Base-by-base conservation (phyloP, 2,888 invertebrate genomes). In the Orthosia incerta region DNA sequence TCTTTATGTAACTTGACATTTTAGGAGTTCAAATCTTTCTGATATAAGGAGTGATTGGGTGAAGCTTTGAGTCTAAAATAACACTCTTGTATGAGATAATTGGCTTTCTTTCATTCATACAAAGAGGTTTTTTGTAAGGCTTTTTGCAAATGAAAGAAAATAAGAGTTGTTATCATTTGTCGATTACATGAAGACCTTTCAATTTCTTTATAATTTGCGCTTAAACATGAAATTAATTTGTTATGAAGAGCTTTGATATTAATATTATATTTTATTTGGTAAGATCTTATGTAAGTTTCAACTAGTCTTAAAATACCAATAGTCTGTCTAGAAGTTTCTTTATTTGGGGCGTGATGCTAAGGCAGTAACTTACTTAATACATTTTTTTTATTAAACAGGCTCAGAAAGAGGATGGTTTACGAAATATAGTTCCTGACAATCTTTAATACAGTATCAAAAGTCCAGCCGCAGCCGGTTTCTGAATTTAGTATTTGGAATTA, bases 1-100 rank as follows among this genome's bases (percentile, higher is more conserved):
- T 31, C 51, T 73, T 84, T 87, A 87, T 79, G 53, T 80, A 87
- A 87, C 75, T 23, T 84, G 79, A 76, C 86, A 86, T 85, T 84
- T 86, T 63, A 73, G 71, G 39, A 66, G 74, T 61, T 71, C 76
- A 73, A 80, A 80, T 82, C 67, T 73, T 71, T 79, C 71, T 71
- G 74, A 80, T 64, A 16, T 66, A 66, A 55, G 51, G 26, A 57
- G 45, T 50, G 76, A 76, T 75, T 65, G 55, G 53, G 23, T 15
- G 31, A 31, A 62, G 80, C 76, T 66, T 66, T 26, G 26, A 65
- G 67, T 68, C 11, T 48, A 56, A 48, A 59, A 51, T 75, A 71
- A 75, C 48, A 48, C n/a, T 12, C n/a, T 77, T 59, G 23, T 31
- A 48, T 67, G 15, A 50, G 18, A 53, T 55, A 48, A 74, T 77